A percentile compares a stretch with the other conserved stretches of the same genome.
phyloP scores from a whole-genome alignment of 2,888 invertebrate genomes.

The Tenthredo amoena region DNA sequence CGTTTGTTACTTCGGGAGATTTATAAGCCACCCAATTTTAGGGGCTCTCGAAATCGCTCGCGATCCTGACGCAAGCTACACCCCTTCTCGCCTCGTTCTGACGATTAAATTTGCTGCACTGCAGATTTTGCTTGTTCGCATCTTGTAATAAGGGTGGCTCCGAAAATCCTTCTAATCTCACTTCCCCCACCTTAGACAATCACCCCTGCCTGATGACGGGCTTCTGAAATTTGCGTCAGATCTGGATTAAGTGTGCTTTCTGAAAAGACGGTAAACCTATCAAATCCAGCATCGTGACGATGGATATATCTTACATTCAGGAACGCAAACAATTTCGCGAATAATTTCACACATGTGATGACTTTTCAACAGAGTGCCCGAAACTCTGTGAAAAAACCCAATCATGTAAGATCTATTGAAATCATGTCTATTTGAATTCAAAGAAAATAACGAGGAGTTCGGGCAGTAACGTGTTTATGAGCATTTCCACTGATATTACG shows the following conservation, averaged over 20 bases:
- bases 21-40: slow-evolving; percentile 36
- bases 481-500: neutral
- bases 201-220: neutral
- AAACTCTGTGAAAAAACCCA: neutral
- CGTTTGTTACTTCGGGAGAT: slow-evolving; percentile 19
- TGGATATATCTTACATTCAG: neutral
- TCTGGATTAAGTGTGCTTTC: neutral
- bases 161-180: slow-evolving; percentile 18
- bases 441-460: neutral
- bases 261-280: neutral
- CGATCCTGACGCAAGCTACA: neutral
- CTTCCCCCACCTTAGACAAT: neutral
- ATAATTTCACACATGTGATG: neutral
- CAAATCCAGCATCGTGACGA: neutral
- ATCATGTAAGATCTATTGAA: neutral
- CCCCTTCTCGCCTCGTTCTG: neutral
- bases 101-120: slow-evolving; percentile 31
- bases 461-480: neutral
- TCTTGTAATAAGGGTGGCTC: slow-evolving; percentile 22
- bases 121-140: slow-evolving; percentile 29
- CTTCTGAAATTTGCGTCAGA: slow-evolving; percentile 19
- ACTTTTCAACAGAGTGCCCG: neutral
- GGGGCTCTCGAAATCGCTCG: slow-evolving; percentile 17
- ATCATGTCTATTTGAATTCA: neutral
- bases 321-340: neutral